Evolutionary conservation across 1,140 invertebrate genomes (phyloP), one percentile per base, ranked within the genome.

Genomic region (Ceratoteleas bidentatus): DNA sequence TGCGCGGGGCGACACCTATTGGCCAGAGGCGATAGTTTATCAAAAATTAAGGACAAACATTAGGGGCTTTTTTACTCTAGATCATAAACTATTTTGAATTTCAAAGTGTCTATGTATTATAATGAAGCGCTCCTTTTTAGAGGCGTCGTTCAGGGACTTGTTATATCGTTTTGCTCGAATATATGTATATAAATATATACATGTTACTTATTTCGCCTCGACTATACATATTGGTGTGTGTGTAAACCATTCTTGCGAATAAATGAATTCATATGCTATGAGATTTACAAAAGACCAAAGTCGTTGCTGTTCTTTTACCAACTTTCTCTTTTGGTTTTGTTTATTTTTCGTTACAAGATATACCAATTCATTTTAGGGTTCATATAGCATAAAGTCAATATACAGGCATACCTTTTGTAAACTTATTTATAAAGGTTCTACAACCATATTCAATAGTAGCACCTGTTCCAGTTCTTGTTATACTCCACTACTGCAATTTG

Each of bases 111-210:
- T 77, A 77, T 84, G 58, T 84, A 81, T 78, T 56, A 78, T 81
- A 81, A 83, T 52, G 72, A 81, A 81, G 50, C 70, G 77, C 82
- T 78, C 68, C 64, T 81, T 77, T 79, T 74, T 74, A 74, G 69
- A 76, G 74, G 64, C 82, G 76, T 68, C 65, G 64, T 78, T 84
- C 82, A 84, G 82, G 82, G 77, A 84, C 77, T 81, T 84, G 77
- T 84, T 81, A 84, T 84, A 84, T 84, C 69, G 74, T 80, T 84
- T 84, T 84, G 76, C 76, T 84, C 81, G 76, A 80, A 84, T 84
- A 84, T 80, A 84, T 84, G 76, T 79, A 84, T 84, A 79, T 84
- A 83, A 79, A 84, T 77, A 81, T 80, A 84, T 84, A 80, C 73
- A 79, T 77, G 72, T 84, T 84, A 84, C 73, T 83, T 84, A 84